phyloP scores from a whole-genome alignment of 92 coral and sea anemone species.

The Galaxea fascicularis region DNA sequence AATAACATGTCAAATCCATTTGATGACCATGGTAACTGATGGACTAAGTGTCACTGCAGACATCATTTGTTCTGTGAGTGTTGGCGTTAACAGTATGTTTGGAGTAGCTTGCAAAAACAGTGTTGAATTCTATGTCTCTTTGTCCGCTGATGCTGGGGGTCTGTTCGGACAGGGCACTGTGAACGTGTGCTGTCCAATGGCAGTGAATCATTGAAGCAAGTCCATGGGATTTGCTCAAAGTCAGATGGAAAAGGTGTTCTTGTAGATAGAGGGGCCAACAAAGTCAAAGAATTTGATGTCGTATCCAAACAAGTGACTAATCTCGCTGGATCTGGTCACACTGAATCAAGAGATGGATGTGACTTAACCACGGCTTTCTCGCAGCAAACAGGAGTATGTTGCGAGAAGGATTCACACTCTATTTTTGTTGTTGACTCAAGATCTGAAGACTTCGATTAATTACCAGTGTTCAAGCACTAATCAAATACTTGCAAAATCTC shows the following conservation, averaged over 20 bases:
- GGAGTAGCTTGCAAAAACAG: slow-evolving; percentile 31
- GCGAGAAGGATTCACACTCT: slow-evolving; percentile 56
- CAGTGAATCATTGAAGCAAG: slow-evolving; percentile 49
- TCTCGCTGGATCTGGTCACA: slow-evolving; percentile 51
- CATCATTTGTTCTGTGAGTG: slow-evolving; percentile 27
- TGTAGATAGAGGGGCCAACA: slow-evolving; percentile 66
- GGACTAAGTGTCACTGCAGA: slow-evolving; percentile 37
- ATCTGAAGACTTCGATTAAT: slow-evolving; percentile 50
- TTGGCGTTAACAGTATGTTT: slow-evolving; percentile 42
- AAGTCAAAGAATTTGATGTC: slow-evolving; percentile 47
- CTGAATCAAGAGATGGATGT: slow-evolving; percentile 61
- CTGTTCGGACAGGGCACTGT: slow-evolving; percentile 33
- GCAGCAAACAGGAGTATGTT: slow-evolving; percentile 66
- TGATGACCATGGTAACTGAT: slow-evolving; percentile 37
- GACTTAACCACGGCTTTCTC: slow-evolving; percentile 50
- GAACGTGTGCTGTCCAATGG: slow-evolving; percentile 51
- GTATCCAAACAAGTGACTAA: slow-evolving; percentile 33
- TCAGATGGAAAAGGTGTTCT: slow-evolving; percentile 34
- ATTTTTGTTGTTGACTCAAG: slow-evolving; percentile 56
- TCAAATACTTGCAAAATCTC: slow-evolving; percentile 56
- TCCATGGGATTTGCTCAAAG: slow-evolving; percentile 51
- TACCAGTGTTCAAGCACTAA: slow-evolving; percentile 51
- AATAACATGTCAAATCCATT: slow-evolving; percentile 40
- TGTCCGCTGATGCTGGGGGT: slow-evolving; percentile 47
- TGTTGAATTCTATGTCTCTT: slow-evolving; percentile 45